Conservation (phyloP, 2,888 invertebrate genomes). For the Mechanitis messenoides region DNA sequence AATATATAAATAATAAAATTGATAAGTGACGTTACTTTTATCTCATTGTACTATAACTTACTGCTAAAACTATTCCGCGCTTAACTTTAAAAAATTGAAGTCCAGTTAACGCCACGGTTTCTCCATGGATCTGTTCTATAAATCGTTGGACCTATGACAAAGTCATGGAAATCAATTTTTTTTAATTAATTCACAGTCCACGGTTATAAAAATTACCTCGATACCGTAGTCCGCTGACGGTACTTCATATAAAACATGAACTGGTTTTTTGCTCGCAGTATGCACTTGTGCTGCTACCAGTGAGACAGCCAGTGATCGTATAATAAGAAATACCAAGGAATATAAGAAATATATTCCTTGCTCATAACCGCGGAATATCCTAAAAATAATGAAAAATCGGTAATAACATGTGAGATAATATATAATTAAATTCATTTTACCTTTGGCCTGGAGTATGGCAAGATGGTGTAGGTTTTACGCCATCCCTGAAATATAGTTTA, state of each 20-base stretch:
- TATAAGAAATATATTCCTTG: constrained; percentile 37
- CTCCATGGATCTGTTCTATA: constrained; percentile 76
- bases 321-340: constrained; percentile 25
- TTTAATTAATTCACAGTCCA: too few relatives aligned
- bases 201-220: constrained; percentile 57
- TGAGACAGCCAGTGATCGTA: constrained; percentile 71
- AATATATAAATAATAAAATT: not conserved
- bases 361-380: constrained; percentile 41
- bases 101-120: constrained; percentile 78
- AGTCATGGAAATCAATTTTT: not conserved
- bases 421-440: constrained; percentile 1
- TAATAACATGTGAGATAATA: not conserved
- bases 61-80: constrained; percentile 71
- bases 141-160: constrained; percentile 74
- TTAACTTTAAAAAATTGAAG: constrained; percentile 77
- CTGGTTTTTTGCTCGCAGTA: constrained; percentile 65
- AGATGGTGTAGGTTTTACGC: not conserved
- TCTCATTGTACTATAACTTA: constrained; percentile 40
- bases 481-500: not conserved
- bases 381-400: constrained; percentile 14
- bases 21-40: not conserved
- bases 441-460: not conserved
- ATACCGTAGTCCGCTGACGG: constrained; percentile 69
- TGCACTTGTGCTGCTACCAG: constrained; percentile 73
- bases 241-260: constrained; percentile 72